Base-by-base conservation (phyloP, 2,888 invertebrate genomes). In the Diogma glabrata region DNA sequence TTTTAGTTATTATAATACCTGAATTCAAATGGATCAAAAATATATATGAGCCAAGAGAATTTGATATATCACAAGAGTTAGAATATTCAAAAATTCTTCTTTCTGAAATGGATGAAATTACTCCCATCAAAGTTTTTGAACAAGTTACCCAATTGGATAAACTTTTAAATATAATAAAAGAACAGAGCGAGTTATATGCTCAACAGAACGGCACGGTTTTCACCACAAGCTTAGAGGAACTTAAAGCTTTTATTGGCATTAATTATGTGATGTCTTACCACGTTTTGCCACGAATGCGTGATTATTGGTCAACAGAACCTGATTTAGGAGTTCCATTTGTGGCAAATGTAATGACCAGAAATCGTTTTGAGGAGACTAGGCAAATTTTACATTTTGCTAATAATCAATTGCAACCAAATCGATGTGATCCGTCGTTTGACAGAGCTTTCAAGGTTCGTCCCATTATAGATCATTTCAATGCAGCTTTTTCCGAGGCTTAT, bases 401-500 rank as follows among this genome's bases (percentile, higher is more conserved):
- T 36, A 36, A 36, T 36, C 14, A 36, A 14, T 3, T 4, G 7
- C 4, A 36, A 12, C 16, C 36, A 36, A 3, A 36, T n/a, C n/a
- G n/a, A n/a, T n/a, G n/a, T n/a, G n/a, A n/a, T n/a, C n/a, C n/a
- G 16, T 2, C 36, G 36, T 14, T n/a, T 36, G 36, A 36, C 36
- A 36, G 36, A 1, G 36, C 36, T 36, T 36, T 14, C 36, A 36
- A 4, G 16, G 16, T 36, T 36, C n/a, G 2, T 14, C 8, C 36
- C n/a, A 16, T 36, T 16, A 36, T 36, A 4, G 12, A 36, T 7
- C 36, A 36, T 36, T 36, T 8, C 36, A 36, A 36, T 36, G n/a
- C 16, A 36, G n/a, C n/a, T 36, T 52, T 50, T 48, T 30, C 49
- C 56, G 54, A 22, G 3, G 36, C 36, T 5, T 14, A 14, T n/a